phyloP scores from a whole-genome alignment of 2,797 vertebrate genomes.

The Rachycentron canadum region DNA sequence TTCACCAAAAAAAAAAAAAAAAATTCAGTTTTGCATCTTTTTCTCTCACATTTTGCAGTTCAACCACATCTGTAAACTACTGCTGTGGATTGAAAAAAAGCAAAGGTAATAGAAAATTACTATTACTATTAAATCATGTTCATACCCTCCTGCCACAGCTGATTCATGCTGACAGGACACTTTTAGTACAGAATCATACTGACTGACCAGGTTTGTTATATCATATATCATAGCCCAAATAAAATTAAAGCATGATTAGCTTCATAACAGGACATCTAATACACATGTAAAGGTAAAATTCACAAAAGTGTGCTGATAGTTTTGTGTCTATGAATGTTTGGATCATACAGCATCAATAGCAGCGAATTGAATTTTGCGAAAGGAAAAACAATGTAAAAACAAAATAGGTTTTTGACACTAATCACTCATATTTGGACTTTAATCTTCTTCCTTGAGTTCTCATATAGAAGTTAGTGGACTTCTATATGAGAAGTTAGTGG shows the following conservation, averaged over 20 bases:
- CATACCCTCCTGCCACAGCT: background rate
- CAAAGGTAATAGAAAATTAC: too few species aligned
- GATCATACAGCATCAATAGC: too few species aligned
- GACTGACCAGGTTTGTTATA: background rate
- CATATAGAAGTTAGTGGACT: background rate
- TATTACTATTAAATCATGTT: too few species aligned
- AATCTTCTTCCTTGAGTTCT: background rate
- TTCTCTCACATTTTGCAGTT: background rate
- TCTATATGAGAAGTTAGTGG: too few species aligned
- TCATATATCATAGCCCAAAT: background rate
- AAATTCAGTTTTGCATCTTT: background rate
- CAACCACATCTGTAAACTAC: background rate
- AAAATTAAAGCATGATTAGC: background rate
- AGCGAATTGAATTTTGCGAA: background rate
- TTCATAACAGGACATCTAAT: background rate
- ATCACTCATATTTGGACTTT: background rate
- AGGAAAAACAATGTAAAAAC: background rate
- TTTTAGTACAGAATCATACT: background rate
- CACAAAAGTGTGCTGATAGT: too few species aligned
- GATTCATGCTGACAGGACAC: too few species aligned
- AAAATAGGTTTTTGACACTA: background rate
- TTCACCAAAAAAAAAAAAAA: too few species aligned
- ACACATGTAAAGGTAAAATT: background rate
- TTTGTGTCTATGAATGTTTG: too few species aligned
- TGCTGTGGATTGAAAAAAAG: conserved; percentile 9